Evolutionary conservation across 2,113 vertebrate species (phyloP).

Genomic region (Tragelaphus scriptus): DNA sequence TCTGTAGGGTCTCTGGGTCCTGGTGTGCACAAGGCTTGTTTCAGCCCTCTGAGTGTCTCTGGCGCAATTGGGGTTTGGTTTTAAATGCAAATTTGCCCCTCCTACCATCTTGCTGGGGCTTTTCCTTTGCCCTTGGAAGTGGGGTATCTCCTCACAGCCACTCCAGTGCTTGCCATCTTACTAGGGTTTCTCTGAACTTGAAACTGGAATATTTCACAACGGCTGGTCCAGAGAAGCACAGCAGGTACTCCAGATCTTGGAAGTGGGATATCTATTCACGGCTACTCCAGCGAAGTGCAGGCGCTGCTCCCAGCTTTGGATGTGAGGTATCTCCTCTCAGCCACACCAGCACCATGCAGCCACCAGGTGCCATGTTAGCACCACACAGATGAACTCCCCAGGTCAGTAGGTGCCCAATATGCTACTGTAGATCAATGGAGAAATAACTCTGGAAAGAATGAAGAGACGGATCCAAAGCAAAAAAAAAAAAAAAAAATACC

Average conservation of each 20-base stretch:
- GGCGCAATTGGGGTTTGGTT: neutral
- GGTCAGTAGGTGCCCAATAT: neutral
- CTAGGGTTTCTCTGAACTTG: neutral
- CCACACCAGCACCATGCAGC: neutral
- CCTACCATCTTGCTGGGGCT: neutral
- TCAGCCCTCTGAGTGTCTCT: neutral
- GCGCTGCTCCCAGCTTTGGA: neutral
- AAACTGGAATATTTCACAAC: neutral
- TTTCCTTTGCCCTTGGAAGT: neutral
- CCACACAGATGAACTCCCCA: neutral
- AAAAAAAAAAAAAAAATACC: neutral
- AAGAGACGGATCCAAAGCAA: accelerated
- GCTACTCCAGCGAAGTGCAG: neutral
- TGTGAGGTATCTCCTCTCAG: neutral
- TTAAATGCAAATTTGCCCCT: accelerated
- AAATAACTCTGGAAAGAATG: neutral
- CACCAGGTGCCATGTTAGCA: accelerated
- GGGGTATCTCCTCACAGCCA: neutral
- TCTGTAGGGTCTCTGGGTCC: neutral
- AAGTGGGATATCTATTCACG: accelerated
- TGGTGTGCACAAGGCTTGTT: neutral
- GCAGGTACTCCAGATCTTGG: neutral
- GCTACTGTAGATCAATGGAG: neutral
- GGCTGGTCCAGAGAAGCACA: accelerated
- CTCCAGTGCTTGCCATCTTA: neutral